Percentiles rank a stretch among this genome's conserved stretches.
Conservation (phyloP, 2,113 vertebrate species). For the Phalacrocorax carbo region DNA sequence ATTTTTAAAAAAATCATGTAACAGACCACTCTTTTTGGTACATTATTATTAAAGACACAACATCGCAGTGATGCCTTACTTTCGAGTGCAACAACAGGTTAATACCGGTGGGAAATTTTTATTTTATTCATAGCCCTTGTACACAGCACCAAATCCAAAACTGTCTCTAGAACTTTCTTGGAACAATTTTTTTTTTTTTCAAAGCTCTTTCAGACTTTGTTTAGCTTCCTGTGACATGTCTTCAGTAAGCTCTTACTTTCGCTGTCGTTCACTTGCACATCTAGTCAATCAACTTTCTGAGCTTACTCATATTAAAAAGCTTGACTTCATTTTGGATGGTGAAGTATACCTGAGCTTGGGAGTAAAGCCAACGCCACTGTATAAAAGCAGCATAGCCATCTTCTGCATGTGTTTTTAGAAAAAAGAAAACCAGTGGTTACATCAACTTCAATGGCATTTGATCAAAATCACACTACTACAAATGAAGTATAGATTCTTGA, state of each 20-base stretch:
- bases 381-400: not conserved
- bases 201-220: not conserved
- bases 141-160: not conserved
- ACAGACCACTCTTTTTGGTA: not conserved
- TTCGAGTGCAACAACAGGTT: not conserved
- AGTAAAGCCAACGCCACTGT: not conserved
- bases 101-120: not conserved
- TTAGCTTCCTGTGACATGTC: not conserved
- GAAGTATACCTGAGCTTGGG: not conserved
- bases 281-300: not conserved
- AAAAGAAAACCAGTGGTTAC: not conserved
- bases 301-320: not conserved
- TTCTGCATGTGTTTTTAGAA: not conserved
- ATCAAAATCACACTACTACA: not conserved
- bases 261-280: not conserved
- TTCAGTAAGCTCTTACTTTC: not conserved
- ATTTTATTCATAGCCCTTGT: not conserved
- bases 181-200: not conserved
- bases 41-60: not conserved
- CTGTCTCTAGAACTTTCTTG: not conserved
- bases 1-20: not conserved
- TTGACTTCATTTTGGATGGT: accelerated
- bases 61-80: not conserved
- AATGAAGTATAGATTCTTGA: not conserved
- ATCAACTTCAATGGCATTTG: not conserved